Percentiles rank a stretch among this genome's conserved stretches.
These are phyloP conservation scores for Pterobdella sp. DNA, from an alignment of 2,888 invertebrate species.

Conservation along the genomic window DNA sequence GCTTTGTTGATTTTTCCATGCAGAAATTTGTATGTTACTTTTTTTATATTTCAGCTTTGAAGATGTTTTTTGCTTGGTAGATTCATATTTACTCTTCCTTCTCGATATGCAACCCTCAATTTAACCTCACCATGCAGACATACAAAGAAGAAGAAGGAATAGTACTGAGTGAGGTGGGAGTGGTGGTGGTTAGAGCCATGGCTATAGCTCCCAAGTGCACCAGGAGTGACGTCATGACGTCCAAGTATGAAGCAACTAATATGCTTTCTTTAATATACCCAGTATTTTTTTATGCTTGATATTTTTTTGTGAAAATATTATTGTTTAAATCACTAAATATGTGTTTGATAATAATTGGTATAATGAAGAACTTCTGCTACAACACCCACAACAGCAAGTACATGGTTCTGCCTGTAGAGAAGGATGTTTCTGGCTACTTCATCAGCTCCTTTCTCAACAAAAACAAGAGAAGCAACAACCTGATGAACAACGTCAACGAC, in stretches of 20 bases:
- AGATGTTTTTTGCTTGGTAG: constrained; percentile 4
- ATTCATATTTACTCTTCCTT: constrained; percentile 13
- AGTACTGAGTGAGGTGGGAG: constrained; percentile 44
- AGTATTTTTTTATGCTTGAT: neutral
- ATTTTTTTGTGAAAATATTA: neutral
- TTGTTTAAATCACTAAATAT: neutral
- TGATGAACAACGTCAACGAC: neutral
- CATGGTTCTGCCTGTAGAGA: constrained; percentile 14
- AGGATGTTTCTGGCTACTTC: constrained; percentile 2
- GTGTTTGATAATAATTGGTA: neutral
- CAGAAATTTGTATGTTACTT: too few species aligned
- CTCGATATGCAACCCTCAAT: neutral
- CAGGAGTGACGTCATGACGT: constrained; percentile 48
- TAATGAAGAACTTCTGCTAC: neutral
- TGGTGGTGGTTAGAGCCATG: constrained; percentile 48
- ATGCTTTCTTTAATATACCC: neutral
- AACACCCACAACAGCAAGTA: constrained; percentile 11
- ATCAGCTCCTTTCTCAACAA: neutral
- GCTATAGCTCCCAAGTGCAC: constrained; percentile 44
- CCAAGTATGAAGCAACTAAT: constrained; percentile 41
- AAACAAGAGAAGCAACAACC: constrained; percentile 11
- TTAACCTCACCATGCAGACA: constrained; percentile 40
- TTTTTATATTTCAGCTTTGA: too few species aligned
- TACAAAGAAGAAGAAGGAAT: constrained; percentile 47
- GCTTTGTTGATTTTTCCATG: too few species aligned